These are phyloP conservation scores for Tanypteryx hageni DNA, from an alignment of 2,888 invertebrate genomes.

Conservation along the genomic window DNA sequence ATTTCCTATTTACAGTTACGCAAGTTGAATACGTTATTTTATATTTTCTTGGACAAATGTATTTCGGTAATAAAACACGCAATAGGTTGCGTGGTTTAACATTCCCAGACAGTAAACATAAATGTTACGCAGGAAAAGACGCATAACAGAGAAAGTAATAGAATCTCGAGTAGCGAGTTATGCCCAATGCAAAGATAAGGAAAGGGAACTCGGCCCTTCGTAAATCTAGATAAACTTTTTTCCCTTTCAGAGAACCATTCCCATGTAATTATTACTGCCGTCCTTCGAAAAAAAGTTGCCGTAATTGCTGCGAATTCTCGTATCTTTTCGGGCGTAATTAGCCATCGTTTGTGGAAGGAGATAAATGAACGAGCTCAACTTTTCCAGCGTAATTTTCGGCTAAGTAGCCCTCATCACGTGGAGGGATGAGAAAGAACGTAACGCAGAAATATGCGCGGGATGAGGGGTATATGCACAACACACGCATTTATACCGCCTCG, in stretches of 20 bases:
- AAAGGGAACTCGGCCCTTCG: not conserved
- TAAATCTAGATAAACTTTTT: conserved; percentile 7
- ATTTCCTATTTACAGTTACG: too few relatives aligned
- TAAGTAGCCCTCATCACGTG: too few relatives aligned
- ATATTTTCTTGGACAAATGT: not conserved
- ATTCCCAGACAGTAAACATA: not conserved
- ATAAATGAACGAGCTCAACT: not conserved
- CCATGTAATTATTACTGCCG: not conserved
- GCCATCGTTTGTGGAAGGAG: not conserved
- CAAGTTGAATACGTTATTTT: too few relatives aligned
- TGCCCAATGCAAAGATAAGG: not conserved
- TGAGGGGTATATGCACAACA: not conserved
- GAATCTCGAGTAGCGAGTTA: conserved; percentile 7
- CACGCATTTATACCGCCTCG: too few relatives aligned
- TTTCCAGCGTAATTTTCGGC: too few relatives aligned
- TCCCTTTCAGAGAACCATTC: not conserved
- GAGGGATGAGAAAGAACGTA: too few relatives aligned
- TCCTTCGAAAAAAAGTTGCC: not conserved
- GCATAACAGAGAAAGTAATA: not conserved
- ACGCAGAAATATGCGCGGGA: too few relatives aligned
- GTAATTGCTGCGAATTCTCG: not conserved
- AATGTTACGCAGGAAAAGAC: not conserved
- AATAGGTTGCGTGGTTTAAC: not conserved
- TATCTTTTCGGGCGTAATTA: conserved; percentile 28
- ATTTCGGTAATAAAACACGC: not conserved